Evolutionary conservation across 1,140 invertebrate species (phyloP), one percentile per base, ranked within the genome.

Genomic region (Bombus sylvicola): DNA sequence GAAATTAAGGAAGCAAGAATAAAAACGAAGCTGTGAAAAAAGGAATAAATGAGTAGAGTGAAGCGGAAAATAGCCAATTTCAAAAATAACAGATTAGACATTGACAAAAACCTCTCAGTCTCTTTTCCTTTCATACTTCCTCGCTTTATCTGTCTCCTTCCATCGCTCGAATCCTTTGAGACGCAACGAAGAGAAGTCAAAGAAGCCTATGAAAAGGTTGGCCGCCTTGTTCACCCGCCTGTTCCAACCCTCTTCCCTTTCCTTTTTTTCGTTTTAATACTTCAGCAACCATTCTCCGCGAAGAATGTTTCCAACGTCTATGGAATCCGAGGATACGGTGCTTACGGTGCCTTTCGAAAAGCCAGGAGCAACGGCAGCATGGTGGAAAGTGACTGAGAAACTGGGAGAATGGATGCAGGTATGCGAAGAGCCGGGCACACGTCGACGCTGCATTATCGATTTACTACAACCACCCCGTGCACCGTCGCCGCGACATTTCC

Each of bases 181-280:
- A 83, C 57, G 85, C 85, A 73, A 41, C 76, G 41, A 66, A 34
- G 43, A 73, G 75, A 73, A 83, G 85, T 78, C 81, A 84, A 87
- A 79, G 85, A 84, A 83, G 81, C 64, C 85, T 79, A 83, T 84
- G 81, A 87, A 87, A 86, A 83, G 85, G 74, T 78, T 53, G 85
- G 57, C 41, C 72, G 80, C 47, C 62, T 72, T 64, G 43, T 83
- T 81, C 84, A 13, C 37, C 43, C 28, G 22, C 31, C n/a, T 71
- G 34, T 39, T 34, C 69, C 22, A 53, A 53, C 22, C 37, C 43
- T 31, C 57, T 69, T 15, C 15, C n/a, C 6, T 0, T 31, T 8
- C n/a, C 15, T 37, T 31, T 15, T 34, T 74, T 83, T 83, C 80
- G 73, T 76, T 74, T 82, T 86, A 86, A 86, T 86, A 86, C 85